phyloP scores from a whole-genome alignment of 2,888 invertebrate genomes.

The Malacosoma neustria region DNA sequence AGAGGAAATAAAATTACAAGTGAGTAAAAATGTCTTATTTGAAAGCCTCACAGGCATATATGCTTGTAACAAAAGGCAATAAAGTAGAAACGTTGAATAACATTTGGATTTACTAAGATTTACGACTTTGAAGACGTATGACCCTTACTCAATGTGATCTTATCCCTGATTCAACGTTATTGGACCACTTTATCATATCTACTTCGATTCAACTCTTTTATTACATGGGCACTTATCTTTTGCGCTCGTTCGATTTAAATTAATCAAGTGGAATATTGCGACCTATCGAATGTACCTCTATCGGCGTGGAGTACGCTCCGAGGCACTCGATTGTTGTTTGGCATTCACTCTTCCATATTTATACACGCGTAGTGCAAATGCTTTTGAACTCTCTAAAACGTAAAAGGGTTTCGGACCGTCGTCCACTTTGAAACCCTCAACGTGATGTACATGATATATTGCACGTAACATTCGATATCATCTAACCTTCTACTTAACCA shows the following conservation, averaged over 20 bases:
- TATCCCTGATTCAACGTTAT: conserved; percentile 4
- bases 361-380: conserved; percentile 20
- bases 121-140: conserved; percentile 3
- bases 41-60: no score
- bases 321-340: conserved; percentile 23
- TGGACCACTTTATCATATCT: conserved; percentile 4
- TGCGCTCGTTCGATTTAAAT: conserved; percentile 25
- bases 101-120: conserved; percentile 3
- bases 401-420: no score
- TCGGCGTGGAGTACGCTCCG: conserved; percentile 21
- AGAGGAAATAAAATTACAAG: no score
- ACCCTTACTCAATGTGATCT: conserved; percentile 2
- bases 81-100: not conserved
- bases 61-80: not conserved
- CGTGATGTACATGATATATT: no score
- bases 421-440: no score
- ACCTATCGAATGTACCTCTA: conserved; percentile 27
- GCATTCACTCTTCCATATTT: conserved; percentile 31
- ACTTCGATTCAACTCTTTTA: conserved; percentile 6
- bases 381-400: no score
- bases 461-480: no score
- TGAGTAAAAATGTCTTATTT: no score
- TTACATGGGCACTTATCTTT: conserved; percentile 11
- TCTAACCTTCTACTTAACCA: no score
- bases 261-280: conserved; percentile 39